Conservation (phyloP, 1,140 invertebrate species). For the Nephila pilipes region DNA sequence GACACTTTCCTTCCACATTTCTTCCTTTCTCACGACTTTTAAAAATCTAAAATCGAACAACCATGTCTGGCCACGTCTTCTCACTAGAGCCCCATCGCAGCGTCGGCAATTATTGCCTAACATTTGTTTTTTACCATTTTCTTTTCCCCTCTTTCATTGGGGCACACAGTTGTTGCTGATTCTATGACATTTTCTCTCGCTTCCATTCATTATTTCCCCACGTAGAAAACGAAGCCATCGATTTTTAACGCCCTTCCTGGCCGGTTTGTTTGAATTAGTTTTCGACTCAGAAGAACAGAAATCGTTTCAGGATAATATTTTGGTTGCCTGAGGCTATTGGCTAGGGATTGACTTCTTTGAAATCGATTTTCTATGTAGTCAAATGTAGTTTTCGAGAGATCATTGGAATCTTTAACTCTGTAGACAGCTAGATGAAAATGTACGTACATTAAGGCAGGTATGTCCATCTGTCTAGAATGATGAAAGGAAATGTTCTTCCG, state of each 20-base stretch:
- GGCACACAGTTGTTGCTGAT: conserved; percentile 43
- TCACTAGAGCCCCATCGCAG: not conserved
- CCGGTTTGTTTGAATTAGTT: conserved; percentile 68
- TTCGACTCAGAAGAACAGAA: conserved; percentile 8
- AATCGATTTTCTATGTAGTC: not conserved
- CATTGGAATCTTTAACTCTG: not conserved
- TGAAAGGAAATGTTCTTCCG: too few relatives aligned
- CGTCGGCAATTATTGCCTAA: conserved; percentile 7
- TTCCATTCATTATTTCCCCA: conserved; percentile 67
- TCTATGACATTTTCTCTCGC: conserved; percentile 38
- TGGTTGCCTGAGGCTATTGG: conserved; percentile 31
- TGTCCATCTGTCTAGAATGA: not conserved
- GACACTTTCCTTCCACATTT: not conserved
- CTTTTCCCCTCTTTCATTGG: not conserved
- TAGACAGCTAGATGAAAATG: not conserved
- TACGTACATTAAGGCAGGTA: not conserved
- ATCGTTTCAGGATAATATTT: conserved; percentile 61
- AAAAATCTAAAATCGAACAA: conserved; percentile 63
- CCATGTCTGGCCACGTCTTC: not conserved
- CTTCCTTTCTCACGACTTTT: conserved; percentile 21
- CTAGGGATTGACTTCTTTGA: conserved; percentile 5
- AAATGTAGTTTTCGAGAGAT: not conserved
- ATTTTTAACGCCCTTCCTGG: not conserved
- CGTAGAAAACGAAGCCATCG: conserved; percentile 22
- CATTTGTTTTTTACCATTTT: not conserved